A percentile compares a stretch with the other conserved stretches of the same genome.
Conservation (phyloP, 2,888 invertebrate species). For the Agelastica alni region DNA sequence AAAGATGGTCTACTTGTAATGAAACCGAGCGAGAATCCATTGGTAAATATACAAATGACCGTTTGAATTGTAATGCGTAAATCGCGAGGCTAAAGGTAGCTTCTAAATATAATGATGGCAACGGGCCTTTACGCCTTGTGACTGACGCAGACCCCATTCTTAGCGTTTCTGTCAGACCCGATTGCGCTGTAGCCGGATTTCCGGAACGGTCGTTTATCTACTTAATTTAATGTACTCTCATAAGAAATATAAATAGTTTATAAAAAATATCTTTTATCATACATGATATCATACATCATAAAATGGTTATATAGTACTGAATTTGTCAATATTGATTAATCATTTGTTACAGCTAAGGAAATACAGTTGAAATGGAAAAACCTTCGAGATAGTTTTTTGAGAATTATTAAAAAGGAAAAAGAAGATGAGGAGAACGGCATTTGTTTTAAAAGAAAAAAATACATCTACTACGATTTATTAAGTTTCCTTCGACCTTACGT, state of each 20-base stretch:
- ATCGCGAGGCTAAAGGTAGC: background rate
- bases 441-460: constrained; percentile 37
- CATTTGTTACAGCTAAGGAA: constrained; percentile 43
- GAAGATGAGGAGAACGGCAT: constrained; percentile 34
- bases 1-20: constrained; percentile 36
- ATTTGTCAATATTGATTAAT: too few species aligned
- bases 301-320: too few species aligned
- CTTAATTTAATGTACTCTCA: background rate
- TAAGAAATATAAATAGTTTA: too few species aligned
- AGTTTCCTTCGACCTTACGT: constrained; percentile 16
- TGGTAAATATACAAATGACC: constrained; percentile 39
- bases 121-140: constrained; percentile 1
- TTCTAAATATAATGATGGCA: background rate
- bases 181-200: background rate
- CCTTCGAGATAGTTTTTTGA: constrained; percentile 42
- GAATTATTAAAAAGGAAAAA: constrained; percentile 40
- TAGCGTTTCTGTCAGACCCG: background rate
- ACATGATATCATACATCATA: too few species aligned
- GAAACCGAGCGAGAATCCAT: constrained; percentile 36
- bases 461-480: constrained; percentile 45
- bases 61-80: too few species aligned
- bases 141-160: background rate
- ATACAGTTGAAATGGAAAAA: constrained; percentile 48
- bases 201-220: background rate
- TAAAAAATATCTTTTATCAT: too few species aligned